Conservation (phyloP, 2,888 invertebrate genomes). For the Dasypogon diadema region DNA sequence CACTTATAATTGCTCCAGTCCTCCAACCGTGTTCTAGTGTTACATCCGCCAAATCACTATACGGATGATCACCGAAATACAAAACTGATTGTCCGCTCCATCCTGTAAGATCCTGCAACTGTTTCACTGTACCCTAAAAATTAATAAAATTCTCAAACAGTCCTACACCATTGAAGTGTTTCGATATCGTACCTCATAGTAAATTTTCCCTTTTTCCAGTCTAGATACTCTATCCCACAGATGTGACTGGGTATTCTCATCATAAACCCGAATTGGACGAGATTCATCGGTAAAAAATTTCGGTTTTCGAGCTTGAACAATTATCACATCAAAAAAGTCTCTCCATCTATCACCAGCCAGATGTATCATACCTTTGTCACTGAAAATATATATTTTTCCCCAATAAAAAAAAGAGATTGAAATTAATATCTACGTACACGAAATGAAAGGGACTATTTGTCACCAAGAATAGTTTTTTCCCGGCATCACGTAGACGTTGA, state of each 20-base stretch:
- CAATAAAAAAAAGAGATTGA: slow-evolving; percentile 7
- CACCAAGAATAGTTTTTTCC: slow-evolving; percentile 93
- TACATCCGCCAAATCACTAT: slow-evolving; percentile 96
- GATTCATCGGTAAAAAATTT: slow-evolving; percentile 94
- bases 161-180: no score
- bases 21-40: slow-evolving; percentile 97
- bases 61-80: slow-evolving; percentile 98
- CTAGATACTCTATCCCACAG: slow-evolving; percentile 92
- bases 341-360: slow-evolving; percentile 91
- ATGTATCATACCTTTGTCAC: slow-evolving; percentile 91
- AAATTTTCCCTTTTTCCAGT: slow-evolving; percentile 89
- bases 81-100: slow-evolving; percentile 94
- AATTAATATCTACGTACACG: slow-evolving; percentile 78
- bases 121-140: slow-evolving; percentile 88
- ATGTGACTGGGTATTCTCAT: slow-evolving; percentile 83
- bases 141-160: no score
- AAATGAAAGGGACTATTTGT: slow-evolving; percentile 97
- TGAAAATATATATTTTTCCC: slow-evolving; percentile 68
- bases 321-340: slow-evolving; percentile 91
- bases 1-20: slow-evolving; percentile 97
- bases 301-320: slow-evolving; percentile 95
- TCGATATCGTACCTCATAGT: slow-evolving; percentile 84
- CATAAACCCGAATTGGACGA: slow-evolving; percentile 89
- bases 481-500: slow-evolving; percentile 77
- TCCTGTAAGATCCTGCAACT: slow-evolving; percentile 90